These are phyloP conservation scores for Agrotis ipsilon DNA, from an alignment of 2,888 invertebrate species.

Conservation along the genomic window DNA sequence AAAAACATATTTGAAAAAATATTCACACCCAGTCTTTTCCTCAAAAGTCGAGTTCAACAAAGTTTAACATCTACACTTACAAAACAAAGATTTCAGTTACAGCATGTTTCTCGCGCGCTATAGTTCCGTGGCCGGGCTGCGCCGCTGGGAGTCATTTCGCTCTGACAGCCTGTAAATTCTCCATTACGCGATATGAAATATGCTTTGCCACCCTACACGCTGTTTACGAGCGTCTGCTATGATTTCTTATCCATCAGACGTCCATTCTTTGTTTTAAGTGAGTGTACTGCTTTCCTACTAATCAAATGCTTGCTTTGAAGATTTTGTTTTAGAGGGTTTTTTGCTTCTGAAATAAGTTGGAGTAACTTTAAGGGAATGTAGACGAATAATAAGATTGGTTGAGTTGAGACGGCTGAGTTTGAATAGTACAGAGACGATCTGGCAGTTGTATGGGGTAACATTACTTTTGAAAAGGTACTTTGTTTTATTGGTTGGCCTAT, in stretches of 20 bases:
- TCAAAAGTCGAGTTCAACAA: constrained; percentile 1
- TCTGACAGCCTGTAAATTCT: constrained; percentile 91
- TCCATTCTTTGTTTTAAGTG: constrained; percentile 66
- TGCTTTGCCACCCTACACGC: constrained; percentile 79
- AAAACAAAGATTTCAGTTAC: constrained; percentile 67
- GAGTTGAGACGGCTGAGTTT: constrained; percentile 25
- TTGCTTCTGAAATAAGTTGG: constrained; percentile 2
- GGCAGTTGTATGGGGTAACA: constrained; percentile 34
- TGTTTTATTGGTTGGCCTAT: constrained; percentile 8
- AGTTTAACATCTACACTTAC: constrained; percentile 6
- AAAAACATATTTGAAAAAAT: not conserved
- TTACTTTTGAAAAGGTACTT: constrained; percentile 30
- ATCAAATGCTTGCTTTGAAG: constrained; percentile 47
- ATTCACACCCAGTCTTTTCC: not conserved
- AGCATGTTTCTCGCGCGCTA: constrained; percentile 63
- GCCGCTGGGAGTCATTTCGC: constrained; percentile 90
- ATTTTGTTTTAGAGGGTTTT: not conserved
- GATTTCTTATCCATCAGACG: constrained; percentile 76
- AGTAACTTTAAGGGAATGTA: constrained; percentile 7
- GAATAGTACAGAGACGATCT: constrained; percentile 24
- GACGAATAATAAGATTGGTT: constrained; percentile 20
- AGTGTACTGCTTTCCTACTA: constrained; percentile 60
- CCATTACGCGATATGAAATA: constrained; percentile 91
- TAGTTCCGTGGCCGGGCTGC: constrained; percentile 69
- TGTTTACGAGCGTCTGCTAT: constrained; percentile 81